A percentile compares a stretch with the other conserved stretches of the same genome.
Conservation (phyloP, 2,113 vertebrate species). For the Chlorodrepanis virens region DNA sequence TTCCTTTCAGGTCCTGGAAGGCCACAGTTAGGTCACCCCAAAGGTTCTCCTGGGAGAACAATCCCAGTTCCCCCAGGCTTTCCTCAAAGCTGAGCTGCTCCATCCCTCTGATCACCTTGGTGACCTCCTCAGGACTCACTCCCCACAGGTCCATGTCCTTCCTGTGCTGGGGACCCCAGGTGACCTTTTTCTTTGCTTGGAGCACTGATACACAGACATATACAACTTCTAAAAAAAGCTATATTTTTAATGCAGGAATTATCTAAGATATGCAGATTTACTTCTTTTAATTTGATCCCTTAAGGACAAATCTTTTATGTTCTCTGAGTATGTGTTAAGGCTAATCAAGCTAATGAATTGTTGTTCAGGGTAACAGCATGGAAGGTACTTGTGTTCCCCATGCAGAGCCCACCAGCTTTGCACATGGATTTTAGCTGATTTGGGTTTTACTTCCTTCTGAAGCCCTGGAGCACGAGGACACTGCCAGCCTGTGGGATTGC, state of each 20-base stretch:
- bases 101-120: not conserved
- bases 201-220: not conserved
- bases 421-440: accelerated
- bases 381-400: not conserved
- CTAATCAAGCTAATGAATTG: not conserved
- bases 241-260: not conserved
- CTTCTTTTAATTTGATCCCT: not conserved
- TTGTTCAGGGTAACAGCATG: not conserved
- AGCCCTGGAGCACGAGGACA: not conserved
- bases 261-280: not conserved
- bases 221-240: not conserved
- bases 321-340: not conserved
- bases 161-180: not conserved
- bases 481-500: not conserved
- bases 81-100: not conserved
- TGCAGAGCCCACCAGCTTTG: not conserved
- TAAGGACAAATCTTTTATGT: not conserved
- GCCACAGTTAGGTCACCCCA: not conserved
- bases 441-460: not conserved
- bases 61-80: not conserved
- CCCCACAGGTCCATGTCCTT: not conserved
- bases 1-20: not conserved
- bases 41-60: not conserved
- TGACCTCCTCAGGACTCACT: not conserved
- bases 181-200: not conserved